Evolutionary conservation across 2,797 vertebrate genomes (phyloP).

Genomic region (Mormyrus proboscirostris): DNA sequence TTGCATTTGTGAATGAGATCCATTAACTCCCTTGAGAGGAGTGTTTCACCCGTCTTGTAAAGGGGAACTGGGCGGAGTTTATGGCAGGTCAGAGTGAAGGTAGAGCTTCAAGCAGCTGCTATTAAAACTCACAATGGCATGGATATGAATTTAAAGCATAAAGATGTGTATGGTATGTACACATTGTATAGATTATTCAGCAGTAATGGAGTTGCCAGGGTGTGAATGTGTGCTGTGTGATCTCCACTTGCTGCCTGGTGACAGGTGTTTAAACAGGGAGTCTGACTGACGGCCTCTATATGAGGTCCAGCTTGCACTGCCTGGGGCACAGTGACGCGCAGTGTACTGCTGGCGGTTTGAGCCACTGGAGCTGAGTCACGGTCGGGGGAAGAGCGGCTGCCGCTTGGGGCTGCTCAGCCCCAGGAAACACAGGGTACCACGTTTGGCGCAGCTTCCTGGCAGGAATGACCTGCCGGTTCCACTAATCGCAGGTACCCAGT

Average conservation of each 20-base stretch:
- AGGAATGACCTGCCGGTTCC: background rate
- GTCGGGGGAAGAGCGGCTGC: background rate
- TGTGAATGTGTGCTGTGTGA: background rate
- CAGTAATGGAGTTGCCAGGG: background rate
- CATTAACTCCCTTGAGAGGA: background rate
- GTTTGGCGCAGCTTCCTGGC: background rate
- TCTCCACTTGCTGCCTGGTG: background rate
- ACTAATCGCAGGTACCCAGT: background rate
- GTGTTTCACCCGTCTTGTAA: background rate
- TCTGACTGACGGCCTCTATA: background rate
- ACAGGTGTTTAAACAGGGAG: conserved; percentile 1
- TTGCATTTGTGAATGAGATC: background rate
- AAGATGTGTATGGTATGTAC: background rate
- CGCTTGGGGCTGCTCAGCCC: background rate
- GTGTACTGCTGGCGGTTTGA: background rate
- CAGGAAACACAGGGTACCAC: background rate
- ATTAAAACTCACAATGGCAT: background rate
- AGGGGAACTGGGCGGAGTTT: background rate
- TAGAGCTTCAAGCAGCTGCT: background rate
- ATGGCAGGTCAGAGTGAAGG: background rate
- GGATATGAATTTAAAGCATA: background rate
- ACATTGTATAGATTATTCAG: background rate
- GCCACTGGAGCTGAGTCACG: background rate
- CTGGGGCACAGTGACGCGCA: background rate
- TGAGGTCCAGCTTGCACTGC: background rate